These are phyloP conservation scores for Schizopygopsis malacanthus DNA, from an alignment of 2,797 vertebrate species.

Conservation along the genomic window DNA sequence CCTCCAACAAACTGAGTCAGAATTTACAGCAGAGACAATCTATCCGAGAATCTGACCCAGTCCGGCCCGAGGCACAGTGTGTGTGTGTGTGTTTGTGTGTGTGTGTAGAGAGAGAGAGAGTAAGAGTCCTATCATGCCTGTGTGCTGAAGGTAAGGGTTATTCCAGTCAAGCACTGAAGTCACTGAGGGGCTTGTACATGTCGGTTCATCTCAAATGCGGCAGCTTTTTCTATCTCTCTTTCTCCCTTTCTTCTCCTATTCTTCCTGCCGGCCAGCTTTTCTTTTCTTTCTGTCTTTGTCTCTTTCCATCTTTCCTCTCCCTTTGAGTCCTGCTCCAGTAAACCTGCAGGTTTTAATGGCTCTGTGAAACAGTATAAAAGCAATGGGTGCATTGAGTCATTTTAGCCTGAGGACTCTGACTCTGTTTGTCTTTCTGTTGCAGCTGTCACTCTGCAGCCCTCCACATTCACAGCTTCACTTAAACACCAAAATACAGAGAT, in stretches of 20 bases:
- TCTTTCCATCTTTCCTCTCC: conserved; percentile 42
- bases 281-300: conserved; percentile 23
- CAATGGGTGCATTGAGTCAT: conserved; percentile 42
- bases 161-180: conserved; percentile 53
- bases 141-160: conserved; percentile 56
- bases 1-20: conserved; percentile 30
- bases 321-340: conserved; percentile 46
- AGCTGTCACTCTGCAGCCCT: conserved; percentile 37
- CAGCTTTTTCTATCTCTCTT: neutral
- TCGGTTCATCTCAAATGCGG: conserved; percentile 67
- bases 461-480: conserved; percentile 18
- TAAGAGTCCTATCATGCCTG: conserved; percentile 26
- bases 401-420: conserved; percentile 36
- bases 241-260: conserved; percentile 17
- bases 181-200: conserved; percentile 67
- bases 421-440: conserved; percentile 44
- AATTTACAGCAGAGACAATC: conserved; percentile 35
- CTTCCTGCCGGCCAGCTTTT: conserved; percentile 13
- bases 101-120: neutral
- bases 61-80: neutral
- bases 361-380: conserved; percentile 45
- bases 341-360: conserved; percentile 51
- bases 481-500: conserved; percentile 27
- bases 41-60: conserved; percentile 17
- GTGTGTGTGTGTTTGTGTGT: neutral